Conservation (phyloP, 2,797 vertebrate species). For the Myotis vivesi region DNA sequence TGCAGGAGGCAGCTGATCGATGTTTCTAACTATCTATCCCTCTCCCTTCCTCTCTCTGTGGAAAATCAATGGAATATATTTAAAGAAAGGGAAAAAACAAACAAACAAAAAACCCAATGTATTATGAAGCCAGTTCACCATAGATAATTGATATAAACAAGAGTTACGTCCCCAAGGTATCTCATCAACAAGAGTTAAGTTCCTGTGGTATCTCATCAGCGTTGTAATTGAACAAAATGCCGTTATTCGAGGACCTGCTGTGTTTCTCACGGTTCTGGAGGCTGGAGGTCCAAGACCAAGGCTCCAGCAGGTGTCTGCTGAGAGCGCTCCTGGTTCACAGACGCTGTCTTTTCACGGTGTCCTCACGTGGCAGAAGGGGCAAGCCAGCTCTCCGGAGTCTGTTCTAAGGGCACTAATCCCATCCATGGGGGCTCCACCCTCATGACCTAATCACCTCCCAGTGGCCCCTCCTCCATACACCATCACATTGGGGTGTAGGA, state of each 20-base stretch:
- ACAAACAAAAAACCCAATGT: too few relatives aligned
- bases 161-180: neutral
- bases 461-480: neutral
- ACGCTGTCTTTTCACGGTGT: accelerated
- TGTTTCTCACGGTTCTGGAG: neutral
- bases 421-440: neutral
- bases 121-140: neutral
- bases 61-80: too few relatives aligned
- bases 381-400: neutral
- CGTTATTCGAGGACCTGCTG: neutral
- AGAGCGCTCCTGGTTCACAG: neutral
- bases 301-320: neutral
- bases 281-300: neutral
- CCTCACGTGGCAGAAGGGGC: neutral
- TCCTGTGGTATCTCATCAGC: neutral
- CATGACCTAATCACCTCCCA: too few relatives aligned
- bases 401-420: neutral
- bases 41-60: too few relatives aligned
- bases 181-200: neutral
- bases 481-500: too few relatives aligned
- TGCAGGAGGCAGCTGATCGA: too few relatives aligned
- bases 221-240: neutral
- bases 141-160: neutral
- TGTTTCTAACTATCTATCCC: too few relatives aligned
- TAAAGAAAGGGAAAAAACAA: too few relatives aligned